phyloP scores from a whole-genome alignment of 2,888 invertebrate genomes.

The Phengaris alcon region DNA sequence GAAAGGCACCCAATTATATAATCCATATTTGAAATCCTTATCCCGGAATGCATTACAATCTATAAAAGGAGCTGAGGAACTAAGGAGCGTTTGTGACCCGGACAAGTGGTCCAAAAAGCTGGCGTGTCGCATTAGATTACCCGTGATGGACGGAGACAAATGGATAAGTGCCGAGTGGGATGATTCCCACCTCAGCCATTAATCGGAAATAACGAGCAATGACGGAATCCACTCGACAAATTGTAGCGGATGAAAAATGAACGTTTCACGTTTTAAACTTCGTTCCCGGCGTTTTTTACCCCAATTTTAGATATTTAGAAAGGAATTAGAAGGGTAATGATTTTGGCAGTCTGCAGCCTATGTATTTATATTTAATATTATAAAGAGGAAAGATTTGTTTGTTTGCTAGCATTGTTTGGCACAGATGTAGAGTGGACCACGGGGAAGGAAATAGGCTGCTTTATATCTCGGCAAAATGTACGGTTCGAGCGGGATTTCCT shows the following conservation, averaged over 20 bases:
- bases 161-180: constrained; percentile 77
- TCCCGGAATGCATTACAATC: constrained; percentile 59
- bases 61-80: constrained; percentile 31
- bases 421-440: no score
- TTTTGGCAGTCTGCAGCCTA: no score
- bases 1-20: background rate
- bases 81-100: constrained; percentile 59
- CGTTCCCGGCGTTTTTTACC: background rate
- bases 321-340: no score
- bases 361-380: no score
- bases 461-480: no score
- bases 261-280: background rate
- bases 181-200: constrained; percentile 52
- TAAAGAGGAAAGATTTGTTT: no score
- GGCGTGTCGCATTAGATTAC: constrained; percentile 78
- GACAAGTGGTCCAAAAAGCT: constrained; percentile 74
- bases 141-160: constrained; percentile 76
- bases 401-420: no score
- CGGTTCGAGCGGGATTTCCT: no score
- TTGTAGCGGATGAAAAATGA: constrained; percentile 1
- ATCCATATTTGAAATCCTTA: constrained; percentile 39
- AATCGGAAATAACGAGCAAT: constrained; percentile 60
- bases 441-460: no score
- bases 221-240: constrained; percentile 49
- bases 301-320: background rate